Conservation (phyloP, 37 sponge, comb jelly and placozoan species). For the Diacarnus erythraeanus region DNA sequence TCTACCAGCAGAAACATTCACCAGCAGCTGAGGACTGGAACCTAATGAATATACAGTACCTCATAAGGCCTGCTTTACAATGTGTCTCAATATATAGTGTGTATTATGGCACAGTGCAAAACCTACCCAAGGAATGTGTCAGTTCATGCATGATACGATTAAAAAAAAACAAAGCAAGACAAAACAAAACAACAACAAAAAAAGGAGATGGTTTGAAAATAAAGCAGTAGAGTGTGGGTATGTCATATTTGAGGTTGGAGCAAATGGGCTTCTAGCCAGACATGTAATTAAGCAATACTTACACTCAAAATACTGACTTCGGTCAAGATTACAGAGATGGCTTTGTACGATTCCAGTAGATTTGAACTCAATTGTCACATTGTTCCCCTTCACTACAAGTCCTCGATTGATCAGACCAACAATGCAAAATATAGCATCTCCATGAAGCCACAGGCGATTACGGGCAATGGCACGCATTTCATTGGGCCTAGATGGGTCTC, state of each 20-base stretch:
- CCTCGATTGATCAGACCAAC: neutral
- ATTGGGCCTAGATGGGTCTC: conserved; percentile 5
- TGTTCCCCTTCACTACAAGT: neutral
- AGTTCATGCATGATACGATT: too few species aligned
- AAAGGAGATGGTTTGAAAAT: too few species aligned
- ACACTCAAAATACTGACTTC: conserved; percentile 7
- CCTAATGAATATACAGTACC: neutral
- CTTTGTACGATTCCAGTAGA: neutral
- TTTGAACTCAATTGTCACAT: conserved; percentile 9
- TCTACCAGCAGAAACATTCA: neutral
- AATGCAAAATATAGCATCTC: conserved; percentile 8
- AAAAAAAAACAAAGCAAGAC: too few species aligned
- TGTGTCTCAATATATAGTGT: too few species aligned
- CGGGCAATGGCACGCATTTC: neutral
- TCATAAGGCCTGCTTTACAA: too few species aligned
- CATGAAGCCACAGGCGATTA: conserved; percentile 21
- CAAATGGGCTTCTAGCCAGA: neutral
- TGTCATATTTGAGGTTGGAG: neutral
- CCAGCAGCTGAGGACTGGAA: neutral
- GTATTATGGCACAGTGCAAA: too few species aligned
- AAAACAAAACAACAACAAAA: too few species aligned
- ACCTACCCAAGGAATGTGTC: too few species aligned
- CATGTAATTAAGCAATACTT: neutral
- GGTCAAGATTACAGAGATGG: conserved; percentile 1
- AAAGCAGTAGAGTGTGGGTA: neutral